Evolutionary conservation across 2,888 invertebrate species (phyloP).

Genomic region (Hypolimnas misippus): DNA sequence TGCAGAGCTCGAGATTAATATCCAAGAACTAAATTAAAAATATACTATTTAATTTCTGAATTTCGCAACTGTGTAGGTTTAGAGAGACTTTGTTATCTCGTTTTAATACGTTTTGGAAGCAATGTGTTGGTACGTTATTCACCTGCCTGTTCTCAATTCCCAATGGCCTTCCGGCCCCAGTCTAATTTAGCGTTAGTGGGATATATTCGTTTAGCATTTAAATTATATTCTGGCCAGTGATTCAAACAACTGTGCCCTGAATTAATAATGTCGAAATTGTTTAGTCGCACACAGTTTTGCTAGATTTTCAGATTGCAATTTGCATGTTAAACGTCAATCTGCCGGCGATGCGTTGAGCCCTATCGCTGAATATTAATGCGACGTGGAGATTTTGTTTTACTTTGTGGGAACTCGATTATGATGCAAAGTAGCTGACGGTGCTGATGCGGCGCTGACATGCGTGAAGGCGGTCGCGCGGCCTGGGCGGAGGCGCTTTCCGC

Average conservation of each 20-base stretch:
- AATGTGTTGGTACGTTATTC: constrained; percentile 41
- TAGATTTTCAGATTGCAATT: constrained; percentile 83
- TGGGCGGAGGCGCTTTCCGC: constrained; percentile 18
- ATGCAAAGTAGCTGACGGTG: constrained; percentile 76
- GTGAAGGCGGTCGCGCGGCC: constrained; percentile 40
- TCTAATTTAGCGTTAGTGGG: constrained; percentile 76
- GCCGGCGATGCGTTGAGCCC: constrained; percentile 77
- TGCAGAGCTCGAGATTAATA: too few relatives aligned
- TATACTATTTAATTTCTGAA: background rate
- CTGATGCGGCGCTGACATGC: constrained; percentile 45
- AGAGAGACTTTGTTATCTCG: constrained; percentile 1
- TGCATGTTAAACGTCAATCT: constrained; percentile 83
- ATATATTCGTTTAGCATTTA: constrained; percentile 81
- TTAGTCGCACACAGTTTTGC: constrained; percentile 79
- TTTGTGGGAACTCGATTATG: constrained; percentile 82
- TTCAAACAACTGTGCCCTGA: constrained; percentile 77
- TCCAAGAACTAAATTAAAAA: too few relatives aligned
- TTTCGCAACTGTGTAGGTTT: background rate
- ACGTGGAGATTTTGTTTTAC: constrained; percentile 81
- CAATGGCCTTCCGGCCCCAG: constrained; percentile 57
- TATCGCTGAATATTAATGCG: constrained; percentile 82
- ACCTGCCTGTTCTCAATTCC: constrained; percentile 70
- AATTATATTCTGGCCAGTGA: constrained; percentile 78
- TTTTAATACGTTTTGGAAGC: constrained; percentile 33
- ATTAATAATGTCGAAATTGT: constrained; percentile 81